Conservation (phyloP, 2,888 invertebrate genomes). For the Leucophenga montana region DNA sequence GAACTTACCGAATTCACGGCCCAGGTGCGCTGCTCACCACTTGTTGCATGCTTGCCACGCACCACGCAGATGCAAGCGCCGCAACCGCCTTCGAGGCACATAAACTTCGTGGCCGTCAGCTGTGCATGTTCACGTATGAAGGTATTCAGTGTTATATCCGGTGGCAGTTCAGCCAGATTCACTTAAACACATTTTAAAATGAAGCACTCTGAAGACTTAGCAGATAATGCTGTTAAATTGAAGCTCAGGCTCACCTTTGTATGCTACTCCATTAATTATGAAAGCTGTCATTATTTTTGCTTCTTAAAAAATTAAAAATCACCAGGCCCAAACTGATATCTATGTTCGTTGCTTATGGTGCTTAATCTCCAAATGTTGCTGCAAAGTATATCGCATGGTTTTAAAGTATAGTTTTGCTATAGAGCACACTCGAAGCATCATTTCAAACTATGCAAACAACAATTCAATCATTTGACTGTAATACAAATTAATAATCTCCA, state of each 20-base stretch:
- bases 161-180: neutral
- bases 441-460: no score
- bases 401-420: no score
- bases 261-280: neutral
- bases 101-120: conserved; percentile 78
- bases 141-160: conserved; percentile 44
- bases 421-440: no score
- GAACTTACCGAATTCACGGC: conserved; percentile 80
- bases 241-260: neutral
- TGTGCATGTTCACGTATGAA: conserved; percentile 77
- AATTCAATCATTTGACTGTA: no score
- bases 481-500: no score
- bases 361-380: no score
- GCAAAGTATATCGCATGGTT: no score
- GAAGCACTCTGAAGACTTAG: no score
- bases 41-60: conserved; percentile 62
- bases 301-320: no score
- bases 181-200: neutral
- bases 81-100: conserved; percentile 81
- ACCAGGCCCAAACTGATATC: no score
- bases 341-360: no score
- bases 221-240: no score
- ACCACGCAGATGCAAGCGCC: conserved; percentile 77
- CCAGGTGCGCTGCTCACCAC: conserved; percentile 60
- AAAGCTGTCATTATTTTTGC: neutral